Percentiles rank a stretch among this genome's conserved stretches.
phyloP scores from a whole-genome alignment of 1,140 invertebrate genomes.

The Grapholita molesta region DNA sequence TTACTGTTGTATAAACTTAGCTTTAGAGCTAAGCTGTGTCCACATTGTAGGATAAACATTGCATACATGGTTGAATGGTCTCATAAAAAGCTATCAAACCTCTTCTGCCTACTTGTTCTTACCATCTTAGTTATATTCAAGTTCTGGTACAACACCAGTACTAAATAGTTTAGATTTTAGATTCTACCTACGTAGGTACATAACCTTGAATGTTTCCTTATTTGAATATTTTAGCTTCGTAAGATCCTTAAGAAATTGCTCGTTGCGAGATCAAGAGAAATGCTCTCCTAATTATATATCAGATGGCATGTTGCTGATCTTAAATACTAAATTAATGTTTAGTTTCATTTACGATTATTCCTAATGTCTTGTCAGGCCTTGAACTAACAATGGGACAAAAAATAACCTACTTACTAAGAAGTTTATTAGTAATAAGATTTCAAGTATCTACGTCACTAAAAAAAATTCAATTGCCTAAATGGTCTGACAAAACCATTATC shows the following conservation, averaged over 20 bases:
- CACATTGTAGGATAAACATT: neutral
- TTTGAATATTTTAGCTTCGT: neutral
- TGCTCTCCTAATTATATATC: too few species aligned
- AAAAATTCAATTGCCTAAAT: neutral
- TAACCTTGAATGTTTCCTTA: neutral
- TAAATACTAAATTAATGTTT: too few species aligned
- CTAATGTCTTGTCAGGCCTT: too few species aligned
- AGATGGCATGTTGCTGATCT: too few species aligned
- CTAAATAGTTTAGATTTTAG: neutral
- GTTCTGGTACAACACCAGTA: neutral
- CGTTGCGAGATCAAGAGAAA: too few species aligned
- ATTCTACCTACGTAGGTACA: neutral
- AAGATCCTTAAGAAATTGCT: too few species aligned
- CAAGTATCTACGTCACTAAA: neutral
- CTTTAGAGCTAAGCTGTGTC: slow-evolving; percentile 1
- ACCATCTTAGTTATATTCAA: neutral
- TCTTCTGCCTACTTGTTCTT: neutral
- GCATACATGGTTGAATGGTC: neutral
- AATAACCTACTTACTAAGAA: neutral
- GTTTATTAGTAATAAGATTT: neutral
- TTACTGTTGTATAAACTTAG: neutral
- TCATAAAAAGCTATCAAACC: neutral
- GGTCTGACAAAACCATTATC: neutral
- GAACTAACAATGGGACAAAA: too few species aligned
- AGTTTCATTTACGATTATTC: too few species aligned